These are phyloP conservation scores for Rhincodon typus DNA, from an alignment of 2,797 vertebrate species.

Conservation along the genomic window DNA sequence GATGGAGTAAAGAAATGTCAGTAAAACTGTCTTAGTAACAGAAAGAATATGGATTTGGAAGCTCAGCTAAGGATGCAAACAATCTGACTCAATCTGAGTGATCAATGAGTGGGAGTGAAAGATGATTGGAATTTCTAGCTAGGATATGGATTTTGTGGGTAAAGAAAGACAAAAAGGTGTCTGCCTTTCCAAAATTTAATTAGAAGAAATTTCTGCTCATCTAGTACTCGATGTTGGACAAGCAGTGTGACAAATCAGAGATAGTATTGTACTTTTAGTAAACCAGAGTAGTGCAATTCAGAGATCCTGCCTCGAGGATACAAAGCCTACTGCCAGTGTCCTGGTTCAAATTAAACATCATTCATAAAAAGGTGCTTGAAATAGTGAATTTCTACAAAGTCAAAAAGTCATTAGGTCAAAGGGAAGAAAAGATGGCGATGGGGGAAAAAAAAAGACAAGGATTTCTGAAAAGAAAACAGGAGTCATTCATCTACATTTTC, in stretches of 20 bases:
- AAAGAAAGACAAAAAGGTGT: not conserved
- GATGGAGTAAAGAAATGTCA: not conserved
- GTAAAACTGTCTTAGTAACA: too few relatives aligned
- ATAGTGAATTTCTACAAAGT: not conserved
- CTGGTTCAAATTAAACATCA: not conserved
- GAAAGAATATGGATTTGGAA: not conserved
- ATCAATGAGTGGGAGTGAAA: not conserved
- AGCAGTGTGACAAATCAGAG: too few relatives aligned
- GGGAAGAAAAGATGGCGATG: not conserved
- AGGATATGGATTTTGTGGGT: not conserved
- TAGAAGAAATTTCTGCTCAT: not conserved
- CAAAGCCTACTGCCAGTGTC: not conserved
- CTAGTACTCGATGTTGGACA: too few relatives aligned
- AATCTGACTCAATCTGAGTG: not conserved
- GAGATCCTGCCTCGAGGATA: not conserved
- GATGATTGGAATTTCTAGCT: not conserved
- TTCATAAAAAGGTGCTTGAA: not conserved
- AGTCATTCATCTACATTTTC: constrained; percentile 10
- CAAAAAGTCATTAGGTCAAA: not conserved
- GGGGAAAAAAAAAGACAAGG: not conserved
- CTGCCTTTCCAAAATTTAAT: not conserved
- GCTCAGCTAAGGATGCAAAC: not conserved
- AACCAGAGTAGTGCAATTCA: too few relatives aligned
- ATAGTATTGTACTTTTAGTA: not conserved
- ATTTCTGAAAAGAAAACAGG: constrained; percentile 15